Evolutionary conservation across 2,113 vertebrate genomes (phyloP).

Genomic region (Scopus umbretta): DNA sequence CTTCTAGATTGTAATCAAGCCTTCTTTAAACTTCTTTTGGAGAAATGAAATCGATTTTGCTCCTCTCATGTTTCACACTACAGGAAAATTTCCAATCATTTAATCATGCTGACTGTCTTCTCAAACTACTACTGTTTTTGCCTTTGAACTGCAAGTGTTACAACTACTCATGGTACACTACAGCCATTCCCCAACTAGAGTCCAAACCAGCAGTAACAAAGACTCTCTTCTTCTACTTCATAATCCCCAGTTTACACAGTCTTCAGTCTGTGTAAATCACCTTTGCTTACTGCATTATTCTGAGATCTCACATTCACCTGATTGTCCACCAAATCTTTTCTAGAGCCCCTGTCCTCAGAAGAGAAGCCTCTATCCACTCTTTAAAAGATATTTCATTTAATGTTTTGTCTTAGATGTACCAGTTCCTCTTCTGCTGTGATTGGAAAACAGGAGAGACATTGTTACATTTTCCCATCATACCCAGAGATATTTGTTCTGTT

Average conservation of each 20-base stretch:
- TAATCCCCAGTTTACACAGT: not conserved
- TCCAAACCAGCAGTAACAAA: not conserved
- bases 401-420: not conserved
- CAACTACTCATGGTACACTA: not conserved
- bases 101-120: not conserved
- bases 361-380: not conserved
- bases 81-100: not conserved
- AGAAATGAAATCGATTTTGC: not conserved
- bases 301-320: not conserved
- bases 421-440: not conserved
- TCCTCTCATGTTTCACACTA: not conserved
- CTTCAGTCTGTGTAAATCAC: not conserved
- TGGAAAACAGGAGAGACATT: not conserved
- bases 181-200: not conserved
- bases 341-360: not conserved
- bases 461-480: not conserved
- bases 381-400: not conserved
- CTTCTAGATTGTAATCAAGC: not conserved
- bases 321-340: not conserved
- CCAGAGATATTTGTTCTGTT: not conserved
- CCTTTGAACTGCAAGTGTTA: not conserved
- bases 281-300: not conserved
- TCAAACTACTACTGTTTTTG: not conserved
- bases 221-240: not conserved
- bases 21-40: not conserved